phyloP scores from a whole-genome alignment of 1,140 invertebrate genomes.

The Drosophila tani region DNA sequence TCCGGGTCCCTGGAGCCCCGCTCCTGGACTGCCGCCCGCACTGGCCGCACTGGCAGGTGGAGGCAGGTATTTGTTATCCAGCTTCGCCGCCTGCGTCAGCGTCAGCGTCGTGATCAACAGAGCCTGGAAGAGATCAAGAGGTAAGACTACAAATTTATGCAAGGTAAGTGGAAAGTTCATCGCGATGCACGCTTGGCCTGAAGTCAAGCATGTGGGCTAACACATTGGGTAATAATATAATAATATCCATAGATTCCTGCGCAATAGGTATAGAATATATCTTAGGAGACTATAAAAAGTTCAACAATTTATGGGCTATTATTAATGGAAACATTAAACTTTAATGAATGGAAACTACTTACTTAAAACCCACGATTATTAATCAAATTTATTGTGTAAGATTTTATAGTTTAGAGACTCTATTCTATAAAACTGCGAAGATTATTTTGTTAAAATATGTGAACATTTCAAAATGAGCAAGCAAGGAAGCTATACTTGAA shows the following conservation, averaged over 20 bases:
- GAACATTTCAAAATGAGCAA: too few relatives aligned
- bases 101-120: slow-evolving; percentile 64
- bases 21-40: slow-evolving; percentile 71
- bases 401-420: neutral
- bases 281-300: neutral
- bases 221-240: slow-evolving; percentile 3
- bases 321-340: neutral
- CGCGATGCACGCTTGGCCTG: slow-evolving; percentile 56
- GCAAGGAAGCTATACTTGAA: too few relatives aligned
- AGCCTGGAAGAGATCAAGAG: slow-evolving; percentile 61
- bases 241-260: neutral
- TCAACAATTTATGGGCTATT: slow-evolving; percentile 1
- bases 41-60: slow-evolving; percentile 79
- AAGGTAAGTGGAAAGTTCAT: slow-evolving; percentile 48
- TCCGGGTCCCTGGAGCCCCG: slow-evolving; percentile 76
- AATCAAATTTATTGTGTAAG: neutral
- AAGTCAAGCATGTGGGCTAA: neutral
- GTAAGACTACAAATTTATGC: slow-evolving; percentile 41
- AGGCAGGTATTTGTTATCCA: slow-evolving; percentile 85
- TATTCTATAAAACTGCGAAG: too few relatives aligned
- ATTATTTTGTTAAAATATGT: neutral
- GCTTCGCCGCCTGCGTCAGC: slow-evolving; percentile 72
- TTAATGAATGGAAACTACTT: slow-evolving; percentile 2
- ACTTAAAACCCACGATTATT: neutral
- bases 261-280: neutral